phyloP scores from a whole-genome alignment of 2,113 vertebrate genomes.

The Mionectes macconnelli region DNA sequence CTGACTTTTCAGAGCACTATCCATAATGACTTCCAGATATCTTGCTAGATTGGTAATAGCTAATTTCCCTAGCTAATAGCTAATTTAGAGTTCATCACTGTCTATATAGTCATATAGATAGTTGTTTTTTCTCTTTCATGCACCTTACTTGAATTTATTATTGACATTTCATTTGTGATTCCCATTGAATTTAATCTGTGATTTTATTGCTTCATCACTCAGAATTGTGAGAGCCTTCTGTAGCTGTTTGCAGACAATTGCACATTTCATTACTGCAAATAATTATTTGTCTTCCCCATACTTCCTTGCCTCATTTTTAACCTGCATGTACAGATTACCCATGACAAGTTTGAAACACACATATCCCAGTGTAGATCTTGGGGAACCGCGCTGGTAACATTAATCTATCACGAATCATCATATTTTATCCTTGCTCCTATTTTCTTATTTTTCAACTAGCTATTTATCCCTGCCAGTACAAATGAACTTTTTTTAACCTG shows the following conservation, averaged over 20 bases:
- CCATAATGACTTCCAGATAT: not conserved
- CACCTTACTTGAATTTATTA: constrained; percentile 26
- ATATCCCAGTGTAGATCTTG: not conserved
- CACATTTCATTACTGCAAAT: not conserved
- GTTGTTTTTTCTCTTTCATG: not conserved
- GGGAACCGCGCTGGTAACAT: accelerated
- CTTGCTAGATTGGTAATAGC: not conserved
- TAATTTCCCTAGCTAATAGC: not conserved
- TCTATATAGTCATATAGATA: not conserved
- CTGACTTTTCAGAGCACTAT: not conserved
- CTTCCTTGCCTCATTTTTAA: not conserved
- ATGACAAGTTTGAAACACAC: not conserved
- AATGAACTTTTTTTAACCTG: not conserved
- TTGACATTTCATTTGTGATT: constrained; percentile 14
- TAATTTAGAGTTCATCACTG: constrained; percentile 1
- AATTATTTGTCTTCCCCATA: not conserved
- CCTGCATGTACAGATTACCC: not conserved
- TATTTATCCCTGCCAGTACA: not conserved
- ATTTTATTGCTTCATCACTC: not conserved
- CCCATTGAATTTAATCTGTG: not conserved
- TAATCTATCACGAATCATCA: not conserved
- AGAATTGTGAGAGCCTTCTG: not conserved
- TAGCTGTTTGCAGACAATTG: not conserved
- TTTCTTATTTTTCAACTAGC: not conserved
- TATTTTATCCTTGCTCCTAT: not conserved